Conservation (phyloP, 2,888 invertebrate genomes). For the Andricus curvator region DNA sequence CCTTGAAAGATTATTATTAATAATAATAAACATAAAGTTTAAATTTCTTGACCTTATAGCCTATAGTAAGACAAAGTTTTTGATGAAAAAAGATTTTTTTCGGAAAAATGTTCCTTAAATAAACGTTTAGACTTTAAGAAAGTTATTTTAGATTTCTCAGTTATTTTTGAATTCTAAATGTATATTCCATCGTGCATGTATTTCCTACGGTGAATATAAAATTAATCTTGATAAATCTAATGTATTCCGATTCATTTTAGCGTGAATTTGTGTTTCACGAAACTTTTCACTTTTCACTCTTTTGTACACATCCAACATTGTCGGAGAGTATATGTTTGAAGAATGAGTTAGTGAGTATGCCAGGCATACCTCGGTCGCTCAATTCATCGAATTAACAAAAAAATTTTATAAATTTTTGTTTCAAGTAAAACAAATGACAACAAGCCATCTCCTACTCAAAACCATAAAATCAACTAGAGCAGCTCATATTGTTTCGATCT, state of each 20-base stretch:
- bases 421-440: not conserved
- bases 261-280: not conserved
- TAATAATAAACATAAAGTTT: no score
- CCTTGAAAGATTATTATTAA: no score
- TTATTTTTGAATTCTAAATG: no score
- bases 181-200: no score
- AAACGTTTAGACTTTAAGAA: no score
- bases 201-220: no score
- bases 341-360: not conserved
- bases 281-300: not conserved
- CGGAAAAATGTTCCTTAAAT: no score
- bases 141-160: no score
- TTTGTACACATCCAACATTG: not conserved
- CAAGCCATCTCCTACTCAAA: not conserved
- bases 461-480: slow-evolving; percentile 1
- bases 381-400: not conserved
- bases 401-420: not conserved
- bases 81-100: no score
- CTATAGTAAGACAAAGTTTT: no score
- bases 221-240: not conserved
- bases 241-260: not conserved
- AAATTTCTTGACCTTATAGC: no score
- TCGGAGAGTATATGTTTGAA: not conserved
- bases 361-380: not conserved
- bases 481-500: not conserved